Evolutionary conservation across 2,888 invertebrate species (phyloP).

Genomic region (Rhynchonema sp.): DNA sequence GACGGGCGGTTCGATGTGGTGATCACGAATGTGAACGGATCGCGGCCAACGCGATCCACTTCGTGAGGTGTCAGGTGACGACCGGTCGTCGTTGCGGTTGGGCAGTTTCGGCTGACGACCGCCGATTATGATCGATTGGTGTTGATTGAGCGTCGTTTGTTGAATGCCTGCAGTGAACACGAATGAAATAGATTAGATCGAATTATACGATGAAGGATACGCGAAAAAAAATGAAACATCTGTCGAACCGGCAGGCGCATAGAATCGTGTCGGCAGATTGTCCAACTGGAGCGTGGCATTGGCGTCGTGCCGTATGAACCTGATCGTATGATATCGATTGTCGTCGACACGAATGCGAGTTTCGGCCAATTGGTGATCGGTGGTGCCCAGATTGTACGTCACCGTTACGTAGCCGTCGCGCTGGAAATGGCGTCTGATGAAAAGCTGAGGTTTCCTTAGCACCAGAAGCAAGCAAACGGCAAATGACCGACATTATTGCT

Average conservation of each 20-base stretch:
- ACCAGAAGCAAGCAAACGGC: too few relatives aligned
- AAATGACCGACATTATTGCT: too few relatives aligned
- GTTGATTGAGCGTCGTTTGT: conserved; percentile 69
- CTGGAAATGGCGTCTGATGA: too few relatives aligned
- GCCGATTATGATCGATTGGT: conserved; percentile 47
- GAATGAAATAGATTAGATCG: too few relatives aligned
- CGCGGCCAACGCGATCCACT: too few relatives aligned
- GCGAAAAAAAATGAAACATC: neutral
- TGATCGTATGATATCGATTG: conserved; percentile 73
- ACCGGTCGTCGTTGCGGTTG: conserved; percentile 22
- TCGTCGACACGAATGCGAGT: conserved; percentile 68
- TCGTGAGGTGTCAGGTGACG: neutral
- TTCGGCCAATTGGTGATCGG: conserved; percentile 71
- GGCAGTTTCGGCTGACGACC: conserved; percentile 44
- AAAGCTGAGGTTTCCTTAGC: too few relatives aligned
- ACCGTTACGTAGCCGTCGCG: conserved; percentile 76
- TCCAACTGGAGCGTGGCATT: conserved; percentile 78
- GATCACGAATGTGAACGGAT: too few relatives aligned
- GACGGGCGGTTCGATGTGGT: too few relatives aligned
- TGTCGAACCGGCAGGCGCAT: conserved; percentile 5
- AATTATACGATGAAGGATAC: too few relatives aligned
- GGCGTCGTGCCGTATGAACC: conserved; percentile 67
- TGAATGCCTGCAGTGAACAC: conserved; percentile 47
- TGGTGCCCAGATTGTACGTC: conserved; percentile 80
- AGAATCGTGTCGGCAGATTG: conserved; percentile 45